Evolutionary conservation across 2,797 vertebrate species (phyloP), one percentile per base, ranked within the genome.

Genomic region (Uromys caudimaculatus): DNA sequence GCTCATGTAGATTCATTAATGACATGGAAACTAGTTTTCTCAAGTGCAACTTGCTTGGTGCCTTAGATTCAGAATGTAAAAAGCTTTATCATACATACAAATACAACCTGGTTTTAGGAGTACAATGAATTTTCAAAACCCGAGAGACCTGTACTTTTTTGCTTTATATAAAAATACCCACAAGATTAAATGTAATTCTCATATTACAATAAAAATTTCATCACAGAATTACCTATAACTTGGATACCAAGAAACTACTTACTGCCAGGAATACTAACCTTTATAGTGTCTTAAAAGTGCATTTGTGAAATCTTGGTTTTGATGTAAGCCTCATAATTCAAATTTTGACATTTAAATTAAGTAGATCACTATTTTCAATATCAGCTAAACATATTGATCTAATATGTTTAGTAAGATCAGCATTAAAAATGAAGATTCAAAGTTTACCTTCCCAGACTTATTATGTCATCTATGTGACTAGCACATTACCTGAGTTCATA

Each of bases 351-450:
- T 78, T 86, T 92, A 93, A 95, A 91, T 83, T 85, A 93, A 93
- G 69, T 79, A 90, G 69, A 81, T 89, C 56, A 50, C n/a, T 60
- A 56, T 71, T 97, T 97, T 84, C 9, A 82, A 73, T 60, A 97
- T 41, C 50, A 85, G 47, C 58, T 71, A 93, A 94, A 88, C 77
- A 75, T 52, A 84, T 14, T 90, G 54, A 96, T 76, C 83, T 64
- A 95, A 77, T 89, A 86, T 32, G 95, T 54, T 93, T 52, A 24
- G 52, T 76, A 89, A 92, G 82, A 82, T 93, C 86, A 94, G 3
- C 92, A 73, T 93, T 77, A 94, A 69, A 79, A 94, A 93, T 58
- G 23, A 88, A 88, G 69, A 97, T 88, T 96, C 96, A 87, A 91
- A 95, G 94, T 93, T 95, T 60, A 82, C 69, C 50, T 96, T 95